These are phyloP conservation scores for Sclerodermus sp. DNA, from an alignment of 2,888 invertebrate species.

Conservation along the genomic window DNA sequence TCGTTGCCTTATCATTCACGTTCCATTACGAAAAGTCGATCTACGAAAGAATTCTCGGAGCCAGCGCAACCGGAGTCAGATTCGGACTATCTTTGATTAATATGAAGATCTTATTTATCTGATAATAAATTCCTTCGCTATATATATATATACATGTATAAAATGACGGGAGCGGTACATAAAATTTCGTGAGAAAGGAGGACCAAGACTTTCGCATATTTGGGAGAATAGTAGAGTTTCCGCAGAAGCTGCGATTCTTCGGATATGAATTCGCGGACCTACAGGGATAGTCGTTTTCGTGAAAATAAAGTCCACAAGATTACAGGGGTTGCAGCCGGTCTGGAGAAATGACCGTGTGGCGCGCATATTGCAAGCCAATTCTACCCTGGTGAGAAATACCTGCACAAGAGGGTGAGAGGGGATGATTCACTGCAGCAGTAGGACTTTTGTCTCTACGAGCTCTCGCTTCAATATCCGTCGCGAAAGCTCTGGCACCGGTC, in stretches of 20 bases:
- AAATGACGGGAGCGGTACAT: no score
- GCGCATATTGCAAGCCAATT: conserved; percentile 23
- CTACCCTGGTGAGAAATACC: not conserved
- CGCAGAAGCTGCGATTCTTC: conserved; percentile 33
- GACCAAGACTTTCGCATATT: no score
- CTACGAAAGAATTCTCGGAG: no score
- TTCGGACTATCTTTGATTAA: no score
- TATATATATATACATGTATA: no score
- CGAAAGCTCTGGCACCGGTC: not conserved
- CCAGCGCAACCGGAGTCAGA: no score
- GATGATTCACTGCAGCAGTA: conserved; percentile 11
- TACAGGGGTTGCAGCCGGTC: conserved; percentile 17
- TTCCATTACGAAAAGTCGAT: no score
- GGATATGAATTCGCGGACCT: conserved; percentile 34
- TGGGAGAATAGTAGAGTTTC: conserved; percentile 31
- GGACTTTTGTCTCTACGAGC: not conserved
- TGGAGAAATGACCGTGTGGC: conserved; percentile 18
- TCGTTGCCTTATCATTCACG: no score
- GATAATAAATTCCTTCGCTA: no score
- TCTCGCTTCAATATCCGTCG: not conserved
- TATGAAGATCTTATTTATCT: no score
- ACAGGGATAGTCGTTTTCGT: conserved; percentile 4
- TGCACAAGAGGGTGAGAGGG: no score
- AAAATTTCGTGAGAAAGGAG: no score
- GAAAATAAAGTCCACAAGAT: conserved; percentile 36